Percentiles rank a stretch among this genome's conserved stretches.
Conservation (phyloP, 35 echinoderm and acorn worm genomes). For the Apostichopus parvimensis region DNA sequence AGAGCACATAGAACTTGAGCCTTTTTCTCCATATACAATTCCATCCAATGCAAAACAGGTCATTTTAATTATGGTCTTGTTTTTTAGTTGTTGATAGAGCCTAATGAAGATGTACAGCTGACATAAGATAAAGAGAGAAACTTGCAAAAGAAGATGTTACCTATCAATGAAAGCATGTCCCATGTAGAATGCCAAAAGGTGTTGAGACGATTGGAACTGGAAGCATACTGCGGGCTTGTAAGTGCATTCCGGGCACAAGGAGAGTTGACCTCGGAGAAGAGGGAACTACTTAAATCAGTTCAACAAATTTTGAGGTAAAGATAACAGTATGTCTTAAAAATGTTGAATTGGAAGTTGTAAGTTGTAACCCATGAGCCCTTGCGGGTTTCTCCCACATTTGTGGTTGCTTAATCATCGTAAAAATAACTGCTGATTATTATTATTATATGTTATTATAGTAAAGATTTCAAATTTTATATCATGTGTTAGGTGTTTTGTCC, state of each 20-base stretch:
- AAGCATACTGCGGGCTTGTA: slow-evolving; percentile 86
- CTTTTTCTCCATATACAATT: too few relatives aligned
- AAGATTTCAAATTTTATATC: too few relatives aligned
- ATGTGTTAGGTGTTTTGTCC: too few relatives aligned
- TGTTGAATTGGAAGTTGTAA: too few relatives aligned
- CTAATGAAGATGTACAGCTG: background rate
- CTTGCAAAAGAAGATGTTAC: slow-evolving; percentile 69
- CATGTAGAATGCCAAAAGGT: slow-evolving; percentile 71
- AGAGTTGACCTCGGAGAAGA: slow-evolving; percentile 79
- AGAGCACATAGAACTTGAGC: too few relatives aligned
- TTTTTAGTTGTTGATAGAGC: background rate
- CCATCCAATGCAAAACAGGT: too few relatives aligned
- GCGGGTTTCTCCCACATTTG: too few relatives aligned
- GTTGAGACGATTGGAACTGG: slow-evolving; percentile 79
- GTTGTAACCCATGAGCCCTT: too few relatives aligned
- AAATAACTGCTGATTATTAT: too few relatives aligned
- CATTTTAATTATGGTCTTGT: background rate
- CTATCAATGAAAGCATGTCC: slow-evolving; percentile 74
- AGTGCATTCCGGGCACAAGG: slow-evolving; percentile 88
- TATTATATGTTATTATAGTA: too few relatives aligned
- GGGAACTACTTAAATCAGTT: slow-evolving; percentile 62
- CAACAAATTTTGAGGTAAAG: slow-evolving; percentile 70
- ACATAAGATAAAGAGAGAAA: background rate
- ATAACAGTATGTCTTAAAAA: too few relatives aligned
- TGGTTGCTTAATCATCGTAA: too few relatives aligned